phyloP scores from a whole-genome alignment of 2,797 vertebrate species.

The Bryconaethiops microstoma region DNA sequence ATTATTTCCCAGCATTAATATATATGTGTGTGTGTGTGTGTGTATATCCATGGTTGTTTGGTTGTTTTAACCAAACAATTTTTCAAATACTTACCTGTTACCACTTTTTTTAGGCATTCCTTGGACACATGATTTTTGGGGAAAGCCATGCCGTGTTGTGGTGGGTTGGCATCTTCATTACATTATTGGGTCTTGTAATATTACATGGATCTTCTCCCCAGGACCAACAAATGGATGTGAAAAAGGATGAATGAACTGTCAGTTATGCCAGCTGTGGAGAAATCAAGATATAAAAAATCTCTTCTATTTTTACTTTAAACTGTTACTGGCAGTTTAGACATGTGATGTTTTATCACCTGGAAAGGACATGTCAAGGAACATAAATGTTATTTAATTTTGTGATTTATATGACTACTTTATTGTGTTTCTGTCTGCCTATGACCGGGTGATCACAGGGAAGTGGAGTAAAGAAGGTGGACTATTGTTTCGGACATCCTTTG shows the following conservation, averaged over 20 bases:
- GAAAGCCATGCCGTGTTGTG: constrained; percentile 86
- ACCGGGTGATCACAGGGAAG: too few species aligned
- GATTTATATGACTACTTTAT: background rate
- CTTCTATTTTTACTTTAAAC: background rate
- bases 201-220: constrained; percentile 77
- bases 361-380: background rate
- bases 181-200: constrained; percentile 83
- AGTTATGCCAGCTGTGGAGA: background rate
- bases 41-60: too few species aligned
- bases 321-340: background rate
- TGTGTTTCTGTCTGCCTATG: background rate
- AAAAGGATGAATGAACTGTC: constrained; percentile 69
- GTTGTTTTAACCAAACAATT: background rate
- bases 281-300: background rate
- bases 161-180: constrained; percentile 88
- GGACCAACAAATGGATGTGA: constrained; percentile 48
- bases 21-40: too few species aligned
- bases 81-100: background rate
- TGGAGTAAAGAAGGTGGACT: too few species aligned
- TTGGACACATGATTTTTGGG: constrained; percentile 77
- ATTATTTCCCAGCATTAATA: too few species aligned
- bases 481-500: too few species aligned
- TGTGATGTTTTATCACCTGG: background rate
- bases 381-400: background rate
- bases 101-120: constrained; percentile 68